A percentile compares a stretch with the other conserved stretches of the same genome.
Conservation (phyloP, 2,797 vertebrate genomes). For the Hydrocynus forskahlii region DNA sequence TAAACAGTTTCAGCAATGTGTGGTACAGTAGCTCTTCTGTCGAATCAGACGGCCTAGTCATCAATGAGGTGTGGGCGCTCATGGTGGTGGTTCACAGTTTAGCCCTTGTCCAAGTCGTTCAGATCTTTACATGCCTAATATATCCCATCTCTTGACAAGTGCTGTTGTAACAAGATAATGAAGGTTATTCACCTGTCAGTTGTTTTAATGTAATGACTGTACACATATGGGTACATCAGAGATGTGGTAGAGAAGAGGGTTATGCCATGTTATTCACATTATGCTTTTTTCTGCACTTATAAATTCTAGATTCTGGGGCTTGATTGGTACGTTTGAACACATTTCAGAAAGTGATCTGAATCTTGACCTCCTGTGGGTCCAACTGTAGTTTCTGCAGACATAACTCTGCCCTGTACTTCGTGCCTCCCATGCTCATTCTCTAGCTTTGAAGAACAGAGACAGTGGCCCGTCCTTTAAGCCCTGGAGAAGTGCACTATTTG, state of each 20-base stretch:
- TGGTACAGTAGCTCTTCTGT: too few relatives aligned
- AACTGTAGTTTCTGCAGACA: not conserved
- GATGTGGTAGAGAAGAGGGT: not conserved
- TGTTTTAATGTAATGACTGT: too few relatives aligned
- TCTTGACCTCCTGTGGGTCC: not conserved
- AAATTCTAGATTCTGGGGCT: not conserved
- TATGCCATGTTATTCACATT: not conserved
- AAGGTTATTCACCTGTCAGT: too few relatives aligned
- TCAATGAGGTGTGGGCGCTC: too few relatives aligned
- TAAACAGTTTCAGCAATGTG: too few relatives aligned
- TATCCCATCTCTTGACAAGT: too few relatives aligned
- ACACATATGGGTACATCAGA: too few relatives aligned
- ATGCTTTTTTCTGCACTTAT: not conserved
- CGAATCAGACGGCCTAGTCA: too few relatives aligned
- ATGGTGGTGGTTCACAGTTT: too few relatives aligned
- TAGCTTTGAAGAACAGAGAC: conserved; percentile 16
- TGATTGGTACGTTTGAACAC: not conserved
- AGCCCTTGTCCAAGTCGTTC: too few relatives aligned
- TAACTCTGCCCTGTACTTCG: conserved; percentile 9
- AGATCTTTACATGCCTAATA: too few relatives aligned
- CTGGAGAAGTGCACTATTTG: not conserved
- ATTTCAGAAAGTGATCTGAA: not conserved
- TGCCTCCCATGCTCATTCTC: conserved; percentile 18
- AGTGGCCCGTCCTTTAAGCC: not conserved
- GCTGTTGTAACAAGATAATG: too few relatives aligned